These are phyloP conservation scores for Pocillopora damicornis DNA, from an alignment of 64 coral and sea anemone species.

Conservation along the genomic window DNA sequence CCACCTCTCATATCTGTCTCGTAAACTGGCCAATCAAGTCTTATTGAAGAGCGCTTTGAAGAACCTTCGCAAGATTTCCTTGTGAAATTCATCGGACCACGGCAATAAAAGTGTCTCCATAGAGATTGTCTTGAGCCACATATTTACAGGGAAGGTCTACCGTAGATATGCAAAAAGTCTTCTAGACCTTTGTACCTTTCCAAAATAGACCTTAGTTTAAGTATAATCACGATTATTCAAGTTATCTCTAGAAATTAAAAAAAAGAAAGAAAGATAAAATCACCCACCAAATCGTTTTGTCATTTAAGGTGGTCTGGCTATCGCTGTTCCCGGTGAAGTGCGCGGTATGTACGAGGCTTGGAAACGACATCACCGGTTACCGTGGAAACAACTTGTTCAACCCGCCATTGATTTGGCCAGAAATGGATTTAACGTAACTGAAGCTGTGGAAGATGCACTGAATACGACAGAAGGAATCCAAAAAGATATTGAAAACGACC, in stretches of 20 bases:
- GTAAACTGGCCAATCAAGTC: no score
- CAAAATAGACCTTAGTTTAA: no score
- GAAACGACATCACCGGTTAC: constrained; percentile 32
- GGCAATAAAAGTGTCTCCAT: no score
- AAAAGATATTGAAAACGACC: constrained; percentile 22
- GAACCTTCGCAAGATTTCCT: no score
- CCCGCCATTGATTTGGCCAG: constrained; percentile 62
- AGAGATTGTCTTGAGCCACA: no score
- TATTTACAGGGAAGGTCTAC: no score
- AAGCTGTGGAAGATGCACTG: not conserved
- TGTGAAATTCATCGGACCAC: no score
- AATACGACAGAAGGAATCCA: not conserved
- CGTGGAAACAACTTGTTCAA: constrained; percentile 70
- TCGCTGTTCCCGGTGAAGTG: constrained; percentile 64
- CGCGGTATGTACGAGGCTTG: constrained; percentile 55
- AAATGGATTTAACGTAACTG: constrained; percentile 33
- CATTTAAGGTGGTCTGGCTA: constrained; percentile 29
- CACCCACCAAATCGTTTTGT: not conserved
- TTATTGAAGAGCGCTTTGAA: no score
- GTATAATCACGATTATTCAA: no score
- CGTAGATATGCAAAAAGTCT: no score
- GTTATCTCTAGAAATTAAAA: not conserved
- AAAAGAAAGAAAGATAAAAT: not conserved
- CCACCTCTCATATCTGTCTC: no score
- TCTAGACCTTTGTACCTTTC: no score